Evolutionary conservation across 2,888 invertebrate genomes (phyloP).

Genomic region (Yponomeuta sedellus): DNA sequence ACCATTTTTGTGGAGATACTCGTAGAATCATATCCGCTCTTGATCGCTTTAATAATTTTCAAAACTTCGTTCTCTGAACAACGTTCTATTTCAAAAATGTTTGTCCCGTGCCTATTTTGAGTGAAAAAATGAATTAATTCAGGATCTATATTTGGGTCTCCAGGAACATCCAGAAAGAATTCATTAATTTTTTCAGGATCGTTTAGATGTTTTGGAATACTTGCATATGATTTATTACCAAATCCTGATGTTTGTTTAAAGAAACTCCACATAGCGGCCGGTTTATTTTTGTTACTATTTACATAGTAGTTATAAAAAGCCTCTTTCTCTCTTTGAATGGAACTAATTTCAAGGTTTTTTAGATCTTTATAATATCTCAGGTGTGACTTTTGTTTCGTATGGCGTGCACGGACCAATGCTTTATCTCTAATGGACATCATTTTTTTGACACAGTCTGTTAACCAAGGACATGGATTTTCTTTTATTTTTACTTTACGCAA

Average conservation of each 20-base stretch:
- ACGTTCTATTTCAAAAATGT: background rate
- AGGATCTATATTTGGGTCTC: background rate
- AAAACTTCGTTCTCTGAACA: background rate
- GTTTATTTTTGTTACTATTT: background rate
- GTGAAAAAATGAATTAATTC: background rate
- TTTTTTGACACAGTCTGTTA: background rate
- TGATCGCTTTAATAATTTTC: background rate
- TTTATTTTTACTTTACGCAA: background rate
- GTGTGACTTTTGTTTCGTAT: constrained; percentile 3
- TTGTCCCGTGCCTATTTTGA: background rate
- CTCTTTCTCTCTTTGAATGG: background rate
- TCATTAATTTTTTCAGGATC: too few species aligned
- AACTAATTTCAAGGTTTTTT: constrained; percentile 1
- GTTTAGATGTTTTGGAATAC: too few species aligned
- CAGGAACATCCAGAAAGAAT: constrained; percentile 11
- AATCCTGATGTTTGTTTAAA: constrained; percentile 5
- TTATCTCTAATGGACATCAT: constrained; percentile 10
- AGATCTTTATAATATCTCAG: constrained; percentile 5
- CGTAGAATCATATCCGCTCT: background rate
- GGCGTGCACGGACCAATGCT: background rate
- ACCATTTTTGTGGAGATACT: constrained; percentile 1
- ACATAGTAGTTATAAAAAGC: constrained; percentile 12
- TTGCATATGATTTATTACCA: too few species aligned
- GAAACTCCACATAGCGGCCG: background rate
- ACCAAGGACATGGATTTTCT: constrained; percentile 4